Evolutionary conservation across 2,888 invertebrate species (phyloP), one percentile per base, ranked within the genome.

Genomic region (Drosophila atripex): DNA sequence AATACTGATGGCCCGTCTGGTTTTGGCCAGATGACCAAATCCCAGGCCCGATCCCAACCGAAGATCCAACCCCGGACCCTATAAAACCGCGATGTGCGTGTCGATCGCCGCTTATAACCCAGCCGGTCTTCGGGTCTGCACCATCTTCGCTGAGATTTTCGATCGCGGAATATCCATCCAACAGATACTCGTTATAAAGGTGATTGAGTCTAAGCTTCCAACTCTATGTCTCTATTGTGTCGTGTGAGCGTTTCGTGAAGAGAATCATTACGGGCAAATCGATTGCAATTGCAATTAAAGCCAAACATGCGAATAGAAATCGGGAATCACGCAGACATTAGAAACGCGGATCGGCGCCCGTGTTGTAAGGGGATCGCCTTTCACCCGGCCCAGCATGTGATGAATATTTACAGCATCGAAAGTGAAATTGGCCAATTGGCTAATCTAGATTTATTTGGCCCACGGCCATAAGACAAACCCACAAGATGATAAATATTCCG

Each of bases 381-480:
- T 80, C 83, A 80, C 86, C 68, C 73, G 18, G n/a, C 57, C 52
- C 54, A 72, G 64, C 58, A 46, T 69, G 75, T 32, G 49, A 21
- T 55, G 53, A 54, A 45, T 57, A 68, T 60, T 32, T 16, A 51
- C 32, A 50, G 25, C 38, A 64, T 57, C 65, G 72, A 86, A 80
- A 80, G 80, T 79, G 84, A 79, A 86, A 80, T 65, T 47, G 32
- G 18, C 43, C 76, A 86, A 80, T 63, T 47, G 32, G 18, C 43
- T 12, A 50, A 51, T 46, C 23, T 59, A 45, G 50, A 43, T 59
- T 63, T 11, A 38, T 39, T 52, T 46, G 52, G 60, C 39, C 70
- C 51, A 51, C 43, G 60, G 69, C 61, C 41, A 32, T 21, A 12
- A 49, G 43, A 50, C 60, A 12, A 49, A 18, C 9, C 12, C 23